These are phyloP conservation scores for Procambarus virginalis DNA, from an alignment of 1,140 invertebrate genomes.

Conservation along the genomic window DNA sequence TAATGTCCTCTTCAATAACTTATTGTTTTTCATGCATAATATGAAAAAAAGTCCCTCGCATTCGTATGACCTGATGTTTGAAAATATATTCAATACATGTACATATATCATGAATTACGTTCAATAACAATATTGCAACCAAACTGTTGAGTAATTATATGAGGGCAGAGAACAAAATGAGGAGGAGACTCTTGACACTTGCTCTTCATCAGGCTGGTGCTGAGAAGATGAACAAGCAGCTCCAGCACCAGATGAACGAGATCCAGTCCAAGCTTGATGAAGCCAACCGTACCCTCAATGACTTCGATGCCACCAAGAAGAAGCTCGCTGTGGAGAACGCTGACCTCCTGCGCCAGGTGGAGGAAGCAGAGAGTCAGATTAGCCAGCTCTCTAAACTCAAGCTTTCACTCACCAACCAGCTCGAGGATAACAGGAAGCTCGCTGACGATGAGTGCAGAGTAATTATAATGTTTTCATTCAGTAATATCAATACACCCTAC, in stretches of 20 bases:
- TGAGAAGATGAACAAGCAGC: slow-evolving; percentile 76
- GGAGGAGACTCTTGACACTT: not conserved
- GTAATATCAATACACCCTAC: not conserved
- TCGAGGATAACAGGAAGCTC: slow-evolving; percentile 58
- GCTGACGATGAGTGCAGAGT: slow-evolving; percentile 73
- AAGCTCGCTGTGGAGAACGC: slow-evolving; percentile 75
- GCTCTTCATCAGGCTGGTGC: slow-evolving; percentile 74
- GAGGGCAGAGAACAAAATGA: not conserved
- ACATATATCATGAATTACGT: not conserved
- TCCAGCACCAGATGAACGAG: slow-evolving; percentile 78
- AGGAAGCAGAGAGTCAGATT: slow-evolving; percentile 79
- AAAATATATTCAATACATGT: not conserved
- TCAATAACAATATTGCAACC: not conserved
- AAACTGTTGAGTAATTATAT: not conserved
- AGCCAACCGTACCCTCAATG: slow-evolving; percentile 61
- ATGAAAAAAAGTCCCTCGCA: not conserved
- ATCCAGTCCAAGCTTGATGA: slow-evolving; percentile 78
- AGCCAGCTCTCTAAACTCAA: slow-evolving; percentile 74
- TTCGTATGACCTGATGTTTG: not conserved
- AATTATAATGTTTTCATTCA: slow-evolving; percentile 71
- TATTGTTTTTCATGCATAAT: not conserved
- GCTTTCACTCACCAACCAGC: slow-evolving; percentile 57
- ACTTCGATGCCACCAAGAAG: slow-evolving; percentile 62
- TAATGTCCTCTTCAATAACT: not conserved
- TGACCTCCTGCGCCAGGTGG: slow-evolving; percentile 78